Conservation (phyloP, 2,888 invertebrate genomes). For the Hyles lineata region DNA sequence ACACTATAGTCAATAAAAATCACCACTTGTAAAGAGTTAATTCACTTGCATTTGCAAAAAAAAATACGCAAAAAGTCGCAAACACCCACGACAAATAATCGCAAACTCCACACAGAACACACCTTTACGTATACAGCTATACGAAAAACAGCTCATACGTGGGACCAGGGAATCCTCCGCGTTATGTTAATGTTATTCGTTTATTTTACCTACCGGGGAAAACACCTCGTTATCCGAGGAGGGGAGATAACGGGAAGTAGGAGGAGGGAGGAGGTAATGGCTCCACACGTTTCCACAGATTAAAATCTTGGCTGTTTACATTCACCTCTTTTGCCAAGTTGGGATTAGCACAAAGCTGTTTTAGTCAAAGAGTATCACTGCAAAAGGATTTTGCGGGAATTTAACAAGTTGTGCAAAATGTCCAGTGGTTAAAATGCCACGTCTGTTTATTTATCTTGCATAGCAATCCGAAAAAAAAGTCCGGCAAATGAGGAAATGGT, state of each 20-base stretch:
- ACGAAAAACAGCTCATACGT: not conserved
- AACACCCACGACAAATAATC: not conserved
- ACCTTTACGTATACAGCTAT: not conserved
- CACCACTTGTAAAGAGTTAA: no score
- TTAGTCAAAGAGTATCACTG: no score
- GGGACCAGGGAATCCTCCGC: not conserved
- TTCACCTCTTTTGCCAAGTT: not conserved
- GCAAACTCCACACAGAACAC: not conserved
- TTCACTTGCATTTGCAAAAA: no score
- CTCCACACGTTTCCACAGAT: not conserved
- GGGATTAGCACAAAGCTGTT: not conserved
- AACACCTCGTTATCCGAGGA: constrained; percentile 2
- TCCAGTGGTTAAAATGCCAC: no score
- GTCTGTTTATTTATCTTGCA: no score
- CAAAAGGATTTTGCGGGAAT: not conserved
- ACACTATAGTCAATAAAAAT: no score
- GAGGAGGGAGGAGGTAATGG: not conserved
- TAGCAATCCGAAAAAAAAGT: no score
- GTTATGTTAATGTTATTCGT: constrained; percentile 2
- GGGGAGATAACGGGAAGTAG: not conserved
- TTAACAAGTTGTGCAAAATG: no score
- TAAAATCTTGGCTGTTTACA: constrained; percentile 6
- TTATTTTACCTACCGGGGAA: not conserved
- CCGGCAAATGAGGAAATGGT: no score
- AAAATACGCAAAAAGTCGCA: not conserved